phyloP scores from a whole-genome alignment of 2,797 vertebrate species.

The Brachymystax lenok region DNA sequence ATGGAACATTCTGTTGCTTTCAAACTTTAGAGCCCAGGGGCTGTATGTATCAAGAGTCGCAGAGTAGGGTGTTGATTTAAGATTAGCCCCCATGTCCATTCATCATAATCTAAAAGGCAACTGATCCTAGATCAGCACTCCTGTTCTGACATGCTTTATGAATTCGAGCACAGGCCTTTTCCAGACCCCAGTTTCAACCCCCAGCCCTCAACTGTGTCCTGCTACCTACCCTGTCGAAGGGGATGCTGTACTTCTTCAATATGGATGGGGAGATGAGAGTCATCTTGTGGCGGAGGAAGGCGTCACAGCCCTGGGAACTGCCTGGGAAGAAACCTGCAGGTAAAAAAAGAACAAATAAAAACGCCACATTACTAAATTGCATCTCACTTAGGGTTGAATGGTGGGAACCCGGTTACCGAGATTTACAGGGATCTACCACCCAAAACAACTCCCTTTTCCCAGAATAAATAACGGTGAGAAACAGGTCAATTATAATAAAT shows the following conservation, averaged over 20 bases:
- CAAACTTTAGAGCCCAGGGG: background rate
- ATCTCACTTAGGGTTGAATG: no score
- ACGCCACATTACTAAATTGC: background rate
- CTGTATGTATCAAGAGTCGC: background rate
- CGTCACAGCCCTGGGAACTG: constrained; percentile 96
- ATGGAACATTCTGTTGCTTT: background rate
- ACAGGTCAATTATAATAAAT: no score
- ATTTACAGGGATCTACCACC: no score
- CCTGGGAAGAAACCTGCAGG: constrained; percentile 92
- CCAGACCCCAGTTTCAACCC: no score
- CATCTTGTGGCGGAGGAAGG: constrained; percentile 98
- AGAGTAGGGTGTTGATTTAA: background rate
- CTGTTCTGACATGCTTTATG: no score
- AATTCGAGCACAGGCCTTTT: no score
- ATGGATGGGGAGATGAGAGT: constrained; percentile 97
- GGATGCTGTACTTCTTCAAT: constrained; percentile 95
- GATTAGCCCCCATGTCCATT: no score
- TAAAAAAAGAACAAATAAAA: background rate
- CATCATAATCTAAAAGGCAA: no score
- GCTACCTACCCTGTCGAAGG: constrained; percentile 89
- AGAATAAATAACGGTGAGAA: no score
- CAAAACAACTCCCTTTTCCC: no score
- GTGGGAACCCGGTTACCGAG: no score
- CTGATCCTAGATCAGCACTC: no score
- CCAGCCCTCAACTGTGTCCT: background rate